Percentiles rank a stretch among this genome's conserved stretches.
phyloP scores from a whole-genome alignment of 2,113 vertebrate genomes.

The Tetrax tetrax region DNA sequence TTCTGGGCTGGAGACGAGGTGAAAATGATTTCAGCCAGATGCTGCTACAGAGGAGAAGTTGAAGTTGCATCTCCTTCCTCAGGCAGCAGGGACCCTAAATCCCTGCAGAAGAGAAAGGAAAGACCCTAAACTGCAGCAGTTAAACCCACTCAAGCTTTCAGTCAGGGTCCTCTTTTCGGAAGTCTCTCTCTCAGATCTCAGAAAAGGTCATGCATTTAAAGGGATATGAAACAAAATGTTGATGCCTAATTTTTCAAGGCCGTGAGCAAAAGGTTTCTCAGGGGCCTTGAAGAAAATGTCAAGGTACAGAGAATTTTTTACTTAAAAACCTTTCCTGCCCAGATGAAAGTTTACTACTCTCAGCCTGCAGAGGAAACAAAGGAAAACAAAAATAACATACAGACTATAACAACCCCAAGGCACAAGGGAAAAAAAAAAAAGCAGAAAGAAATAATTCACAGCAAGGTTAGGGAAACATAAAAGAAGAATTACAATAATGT shows the following conservation, averaged over 20 bases:
- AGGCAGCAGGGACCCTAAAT: not conserved
- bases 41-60: not conserved
- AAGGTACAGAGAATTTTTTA: not conserved
- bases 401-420: not conserved
- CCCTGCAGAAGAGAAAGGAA: not conserved
- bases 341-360: slow-evolving; percentile 7
- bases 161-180: not conserved
- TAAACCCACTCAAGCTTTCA: not conserved
- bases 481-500: not conserved
- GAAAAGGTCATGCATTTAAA: slow-evolving; percentile 23
- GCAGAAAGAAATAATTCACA: slow-evolving; percentile 4
- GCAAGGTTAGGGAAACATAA: not conserved
- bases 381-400: not conserved
- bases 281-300: not conserved
- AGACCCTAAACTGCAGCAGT: not conserved
- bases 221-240: slow-evolving; percentile 1
- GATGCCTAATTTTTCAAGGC: not conserved
- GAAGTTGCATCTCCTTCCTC: not conserved
- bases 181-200: not conserved
- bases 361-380: not conserved
- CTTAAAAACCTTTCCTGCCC: not conserved
- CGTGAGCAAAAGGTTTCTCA: not conserved
- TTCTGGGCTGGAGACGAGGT: not conserved
- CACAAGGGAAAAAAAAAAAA: not conserved
- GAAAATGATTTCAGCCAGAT: not conserved